Evolutionary conservation across 2,797 vertebrate genomes (phyloP).

Genomic region (Crax fasciolata): DNA sequence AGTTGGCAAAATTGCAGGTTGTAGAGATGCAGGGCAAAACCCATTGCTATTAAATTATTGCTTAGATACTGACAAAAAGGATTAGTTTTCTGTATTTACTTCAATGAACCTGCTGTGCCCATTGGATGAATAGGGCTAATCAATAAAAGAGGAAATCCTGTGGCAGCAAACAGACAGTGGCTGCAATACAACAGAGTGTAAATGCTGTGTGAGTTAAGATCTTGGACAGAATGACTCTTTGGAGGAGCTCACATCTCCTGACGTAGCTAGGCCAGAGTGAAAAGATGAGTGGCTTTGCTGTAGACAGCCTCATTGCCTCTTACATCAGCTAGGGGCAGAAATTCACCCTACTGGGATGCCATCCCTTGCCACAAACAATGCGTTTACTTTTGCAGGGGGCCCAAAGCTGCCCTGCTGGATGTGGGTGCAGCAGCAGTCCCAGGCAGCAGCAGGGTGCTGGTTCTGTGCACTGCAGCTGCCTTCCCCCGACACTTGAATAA

Average conservation of each 20-base stretch:
- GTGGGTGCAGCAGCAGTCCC: background rate
- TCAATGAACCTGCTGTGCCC: background rate
- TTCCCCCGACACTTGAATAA: fast-evolving
- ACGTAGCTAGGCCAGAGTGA: background rate
- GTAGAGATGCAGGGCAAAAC: background rate
- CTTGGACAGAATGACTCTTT: background rate
- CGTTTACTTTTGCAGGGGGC: background rate
- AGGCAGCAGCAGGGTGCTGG: background rate
- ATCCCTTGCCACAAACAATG: background rate
- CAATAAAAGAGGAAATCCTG: background rate
- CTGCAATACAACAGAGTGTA: background rate
- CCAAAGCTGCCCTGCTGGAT: background rate
- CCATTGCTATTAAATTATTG: background rate
- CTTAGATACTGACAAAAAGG: background rate
- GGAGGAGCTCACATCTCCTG: background rate
- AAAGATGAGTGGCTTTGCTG: background rate
- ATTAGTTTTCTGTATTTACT: background rate
- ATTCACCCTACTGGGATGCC: no score
- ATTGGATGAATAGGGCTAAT: background rate
- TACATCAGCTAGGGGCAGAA: background rate
- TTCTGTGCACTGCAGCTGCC: fast-evolving
- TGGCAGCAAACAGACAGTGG: background rate
- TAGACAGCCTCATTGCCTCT: background rate
- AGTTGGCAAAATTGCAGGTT: background rate
- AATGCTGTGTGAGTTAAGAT: background rate